Evolutionary conservation across 2,797 vertebrate species (phyloP).

Genomic region (Cichlasoma orientale): DNA sequence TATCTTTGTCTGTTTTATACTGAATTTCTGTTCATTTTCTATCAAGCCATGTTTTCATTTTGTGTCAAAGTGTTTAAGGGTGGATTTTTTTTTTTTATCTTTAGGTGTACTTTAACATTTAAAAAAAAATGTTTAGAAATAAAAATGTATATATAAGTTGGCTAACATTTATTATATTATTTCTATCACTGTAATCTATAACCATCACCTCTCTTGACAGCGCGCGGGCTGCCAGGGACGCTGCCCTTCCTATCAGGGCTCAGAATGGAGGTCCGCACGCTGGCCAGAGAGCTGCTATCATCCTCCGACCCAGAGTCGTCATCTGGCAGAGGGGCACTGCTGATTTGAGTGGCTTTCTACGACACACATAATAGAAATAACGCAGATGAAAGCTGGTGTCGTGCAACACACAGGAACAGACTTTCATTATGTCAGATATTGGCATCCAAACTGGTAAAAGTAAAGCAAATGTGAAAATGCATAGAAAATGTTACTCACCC

Average conservation of each 20-base stretch:
- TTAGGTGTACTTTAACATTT: not conserved
- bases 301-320: slow-evolving; percentile 96
- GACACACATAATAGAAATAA: not conserved
- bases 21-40: not conserved
- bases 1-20: too few species aligned
- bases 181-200: not conserved
- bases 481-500: slow-evolving; percentile 81
- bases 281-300: slow-evolving; percentile 92
- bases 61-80: not conserved
- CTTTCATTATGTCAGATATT: not conserved
- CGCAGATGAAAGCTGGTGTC: not conserved
- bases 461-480: not conserved
- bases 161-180: not conserved
- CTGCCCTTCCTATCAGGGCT: slow-evolving; percentile 87
- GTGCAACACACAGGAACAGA: not conserved
- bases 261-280: slow-evolving; percentile 85
- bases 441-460: accelerated
- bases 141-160: too few species aligned
- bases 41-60: not conserved
- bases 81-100: not conserved
- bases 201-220: slow-evolving; percentile 89
- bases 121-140: not conserved
- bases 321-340: slow-evolving; percentile 89
- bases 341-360: slow-evolving; percentile 95
- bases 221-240: slow-evolving; percentile 90